Conservation (phyloP, 35 echinoderm and acorn worm species). For the Holothuria glaberrima region DNA sequence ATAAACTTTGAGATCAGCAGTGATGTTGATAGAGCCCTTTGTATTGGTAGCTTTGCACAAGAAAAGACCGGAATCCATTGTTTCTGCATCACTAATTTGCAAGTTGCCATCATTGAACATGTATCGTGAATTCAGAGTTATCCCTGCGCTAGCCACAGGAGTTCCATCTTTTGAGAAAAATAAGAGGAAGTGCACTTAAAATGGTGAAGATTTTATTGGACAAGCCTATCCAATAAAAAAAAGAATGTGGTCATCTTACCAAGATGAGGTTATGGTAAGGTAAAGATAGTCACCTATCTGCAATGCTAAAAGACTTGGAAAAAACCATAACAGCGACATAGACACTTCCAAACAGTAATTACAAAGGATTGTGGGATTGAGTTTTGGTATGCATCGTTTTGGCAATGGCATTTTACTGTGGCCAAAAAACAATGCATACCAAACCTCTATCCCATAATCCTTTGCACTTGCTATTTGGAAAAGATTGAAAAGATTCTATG, state of each 20-base stretch:
- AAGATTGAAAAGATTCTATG: too few relatives aligned
- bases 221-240: not conserved
- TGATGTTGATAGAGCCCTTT: slow-evolving; percentile 73
- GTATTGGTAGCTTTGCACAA: slow-evolving; percentile 82
- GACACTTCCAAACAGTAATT: too few relatives aligned
- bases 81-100: slow-evolving; percentile 31
- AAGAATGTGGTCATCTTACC: not conserved
- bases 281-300: not conserved
- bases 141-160: not conserved
- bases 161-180: slow-evolving; percentile 27
- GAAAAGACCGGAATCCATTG: slow-evolving; percentile 71
- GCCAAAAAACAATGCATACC: too few relatives aligned
- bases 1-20: slow-evolving; percentile 74
- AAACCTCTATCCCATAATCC: too few relatives aligned
- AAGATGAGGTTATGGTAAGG: not conserved
- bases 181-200: not conserved
- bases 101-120: slow-evolving; percentile 1
- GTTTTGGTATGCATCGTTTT: too few relatives aligned
- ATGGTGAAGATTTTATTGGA: too few relatives aligned
- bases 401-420: too few relatives aligned
- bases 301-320: not conserved
- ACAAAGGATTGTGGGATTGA: too few relatives aligned
- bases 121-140: slow-evolving; percentile 4
- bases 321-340: not conserved
- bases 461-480: too few relatives aligned